A percentile compares a stretch with the other conserved stretches of the same genome.
phyloP scores from a whole-genome alignment of 2,797 vertebrate genomes.

The Xiphorhynchus erythropygius region DNA sequence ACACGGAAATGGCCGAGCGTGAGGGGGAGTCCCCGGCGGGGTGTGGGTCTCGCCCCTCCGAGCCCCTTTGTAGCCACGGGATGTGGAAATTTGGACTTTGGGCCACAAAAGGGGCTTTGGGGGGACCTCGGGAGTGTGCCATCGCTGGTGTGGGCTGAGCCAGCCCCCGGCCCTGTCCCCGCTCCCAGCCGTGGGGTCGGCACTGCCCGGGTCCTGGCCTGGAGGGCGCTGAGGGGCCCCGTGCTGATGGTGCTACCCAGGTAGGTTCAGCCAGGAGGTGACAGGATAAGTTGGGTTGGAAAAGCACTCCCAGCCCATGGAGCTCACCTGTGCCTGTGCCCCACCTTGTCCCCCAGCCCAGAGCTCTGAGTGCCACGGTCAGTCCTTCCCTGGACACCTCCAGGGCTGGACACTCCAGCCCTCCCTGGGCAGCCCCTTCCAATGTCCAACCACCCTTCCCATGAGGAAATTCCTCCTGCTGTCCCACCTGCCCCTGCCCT shows the following conservation, averaged over 20 bases:
- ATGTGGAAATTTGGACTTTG: background rate
- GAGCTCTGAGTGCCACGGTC: rapidly evolving
- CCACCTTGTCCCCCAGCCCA: background rate
- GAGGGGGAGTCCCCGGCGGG: rapidly evolving
- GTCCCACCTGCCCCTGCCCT: background rate
- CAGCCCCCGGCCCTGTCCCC: rapidly evolving
- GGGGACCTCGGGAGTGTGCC: background rate
- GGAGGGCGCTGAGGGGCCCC: rapidly evolving
- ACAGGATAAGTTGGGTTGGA: background rate
- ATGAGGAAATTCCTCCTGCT: background rate
- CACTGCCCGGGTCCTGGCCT: rapidly evolving
- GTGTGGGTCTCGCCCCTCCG: no score
- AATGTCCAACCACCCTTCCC: background rate
- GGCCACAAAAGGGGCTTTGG: background rate
- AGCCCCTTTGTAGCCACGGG: rapidly evolving
- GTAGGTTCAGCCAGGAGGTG: rapidly evolving
- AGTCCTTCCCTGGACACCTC: background rate
- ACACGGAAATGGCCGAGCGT: background rate
- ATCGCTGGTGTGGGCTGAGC: background rate
- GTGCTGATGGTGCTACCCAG: background rate
- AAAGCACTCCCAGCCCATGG: no score
- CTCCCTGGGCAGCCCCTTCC: background rate
- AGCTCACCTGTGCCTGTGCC: background rate
- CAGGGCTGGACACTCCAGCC: no score
- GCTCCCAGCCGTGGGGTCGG: rapidly evolving